Evolutionary conservation across 2,797 vertebrate genomes (phyloP).

Genomic region (Todus mexicanus): DNA sequence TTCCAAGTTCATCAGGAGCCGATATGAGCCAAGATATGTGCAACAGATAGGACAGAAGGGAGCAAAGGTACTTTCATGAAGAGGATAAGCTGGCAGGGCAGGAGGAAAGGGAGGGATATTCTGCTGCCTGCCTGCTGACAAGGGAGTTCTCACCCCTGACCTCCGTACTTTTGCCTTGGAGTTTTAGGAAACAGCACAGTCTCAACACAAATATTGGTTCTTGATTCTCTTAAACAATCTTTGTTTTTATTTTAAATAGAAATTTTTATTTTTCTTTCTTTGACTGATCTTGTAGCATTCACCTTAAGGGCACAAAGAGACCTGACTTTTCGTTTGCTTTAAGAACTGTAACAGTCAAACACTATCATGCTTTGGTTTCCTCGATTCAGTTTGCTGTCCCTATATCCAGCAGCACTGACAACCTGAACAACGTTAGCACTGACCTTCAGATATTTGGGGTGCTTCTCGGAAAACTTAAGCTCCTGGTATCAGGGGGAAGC

Average conservation of each 20-base stretch:
- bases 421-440: not conserved
- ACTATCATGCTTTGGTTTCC: not conserved
- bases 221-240: not conserved
- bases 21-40: not conserved
- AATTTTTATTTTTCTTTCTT: not conserved
- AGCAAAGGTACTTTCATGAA: constrained; percentile 1
- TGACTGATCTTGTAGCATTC: not conserved
- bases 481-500: not conserved
- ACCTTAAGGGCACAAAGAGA: not conserved
- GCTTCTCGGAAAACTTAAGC: not conserved
- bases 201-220: constrained; percentile 41
- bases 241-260: not conserved
- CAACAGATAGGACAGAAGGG: not conserved
- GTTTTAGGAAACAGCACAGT: not conserved
- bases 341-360: not conserved
- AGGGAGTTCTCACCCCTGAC: not conserved
- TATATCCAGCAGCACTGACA: not conserved
- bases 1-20: not conserved
- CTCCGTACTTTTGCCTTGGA: constrained; percentile 21
- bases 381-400: not conserved
- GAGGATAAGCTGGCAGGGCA: not conserved
- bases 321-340: not conserved
- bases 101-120: not conserved
- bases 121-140: constrained; percentile 20
- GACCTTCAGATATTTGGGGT: not conserved